These are phyloP conservation scores for Yoshiicerus persimilis DNA, from an alignment of 1,140 invertebrate species.

Conservation along the genomic window DNA sequence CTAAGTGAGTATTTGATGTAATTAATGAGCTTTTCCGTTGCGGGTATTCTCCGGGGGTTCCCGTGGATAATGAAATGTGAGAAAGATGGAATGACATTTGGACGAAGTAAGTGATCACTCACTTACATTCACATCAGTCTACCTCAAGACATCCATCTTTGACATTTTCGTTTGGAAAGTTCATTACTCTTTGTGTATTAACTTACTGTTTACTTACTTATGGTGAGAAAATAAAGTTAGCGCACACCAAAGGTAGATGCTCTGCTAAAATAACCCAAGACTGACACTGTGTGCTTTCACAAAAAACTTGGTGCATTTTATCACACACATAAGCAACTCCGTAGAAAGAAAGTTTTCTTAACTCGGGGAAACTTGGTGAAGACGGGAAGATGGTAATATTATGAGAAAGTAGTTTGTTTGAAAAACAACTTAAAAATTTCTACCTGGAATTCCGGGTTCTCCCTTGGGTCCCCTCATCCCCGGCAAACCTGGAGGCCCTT, in stretches of 20 bases:
- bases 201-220: background rate
- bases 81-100: constrained; percentile 16
- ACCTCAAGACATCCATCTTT: background rate
- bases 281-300: no score
- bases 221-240: background rate
- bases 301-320: background rate
- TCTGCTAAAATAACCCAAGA: background rate
- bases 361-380: no score
- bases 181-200: background rate
- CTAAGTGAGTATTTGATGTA: background rate
- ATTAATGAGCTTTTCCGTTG: background rate
- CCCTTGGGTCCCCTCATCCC: constrained; percentile 56
- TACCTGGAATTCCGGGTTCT: constrained; percentile 51
- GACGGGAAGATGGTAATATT: no score
- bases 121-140: background rate
- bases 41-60: background rate
- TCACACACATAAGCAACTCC: background rate
- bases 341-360: no score
- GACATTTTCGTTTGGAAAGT: background rate
- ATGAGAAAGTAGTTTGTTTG: background rate
- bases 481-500: constrained; percentile 52
- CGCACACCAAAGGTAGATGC: background rate
- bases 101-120: background rate
- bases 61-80: background rate
- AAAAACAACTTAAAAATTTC: background rate